Percentiles rank a stretch among this genome's conserved stretches.
phyloP scores from a whole-genome alignment of 2,888 invertebrate genomes.

The Ischnus inquisitorius region DNA sequence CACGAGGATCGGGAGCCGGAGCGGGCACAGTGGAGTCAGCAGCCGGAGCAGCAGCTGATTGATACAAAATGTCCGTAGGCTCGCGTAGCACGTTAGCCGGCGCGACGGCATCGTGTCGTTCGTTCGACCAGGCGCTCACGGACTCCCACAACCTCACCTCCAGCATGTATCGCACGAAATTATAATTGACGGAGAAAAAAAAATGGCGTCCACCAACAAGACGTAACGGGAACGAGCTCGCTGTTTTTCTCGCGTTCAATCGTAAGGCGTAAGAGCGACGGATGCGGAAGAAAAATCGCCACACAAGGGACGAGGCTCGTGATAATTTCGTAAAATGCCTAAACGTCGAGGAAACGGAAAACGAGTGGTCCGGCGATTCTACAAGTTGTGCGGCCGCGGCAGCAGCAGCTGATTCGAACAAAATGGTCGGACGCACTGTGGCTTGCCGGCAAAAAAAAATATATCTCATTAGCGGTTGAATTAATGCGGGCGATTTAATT shows the following conservation, averaged over 20 bases:
- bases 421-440: constrained; percentile 77
- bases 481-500: constrained; percentile 3
- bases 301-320: not conserved
- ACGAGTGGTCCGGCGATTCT: constrained; percentile 68
- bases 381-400: constrained; percentile 71
- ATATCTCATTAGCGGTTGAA: not conserved
- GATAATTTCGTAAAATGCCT: not conserved
- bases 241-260: not conserved
- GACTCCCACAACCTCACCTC: constrained; percentile 35
- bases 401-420: constrained; percentile 79
- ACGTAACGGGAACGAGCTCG: not conserved
- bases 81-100: constrained; percentile 67
- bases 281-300: not conserved
- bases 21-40: constrained; percentile 47
- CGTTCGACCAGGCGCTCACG: constrained; percentile 61
- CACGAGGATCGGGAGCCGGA: constrained; percentile 45
- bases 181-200: constrained; percentile 12
- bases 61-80: constrained; percentile 69
- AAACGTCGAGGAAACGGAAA: not conserved
- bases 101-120: constrained; percentile 64
- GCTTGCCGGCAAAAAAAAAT: constrained; percentile 60
- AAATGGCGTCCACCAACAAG: constrained; percentile 20
- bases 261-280: not conserved
- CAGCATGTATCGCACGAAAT: constrained; percentile 15
- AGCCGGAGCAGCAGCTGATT: constrained; percentile 68